Conservation (phyloP, 1,140 invertebrate species). For the Akabosia matsudoensis region DNA sequence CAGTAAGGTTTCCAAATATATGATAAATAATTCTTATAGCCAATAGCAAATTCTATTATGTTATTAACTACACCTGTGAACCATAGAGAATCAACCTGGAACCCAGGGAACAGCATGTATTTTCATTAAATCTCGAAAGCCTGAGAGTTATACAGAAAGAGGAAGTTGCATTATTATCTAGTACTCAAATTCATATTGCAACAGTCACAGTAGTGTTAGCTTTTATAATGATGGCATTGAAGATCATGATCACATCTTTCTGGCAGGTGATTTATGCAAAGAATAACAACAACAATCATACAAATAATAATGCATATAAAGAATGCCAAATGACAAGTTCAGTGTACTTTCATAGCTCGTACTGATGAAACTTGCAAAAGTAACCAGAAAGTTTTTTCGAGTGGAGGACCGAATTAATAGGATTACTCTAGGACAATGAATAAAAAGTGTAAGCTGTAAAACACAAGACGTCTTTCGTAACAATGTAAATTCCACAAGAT, state of each 20-base stretch:
- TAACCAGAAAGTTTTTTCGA: background rate
- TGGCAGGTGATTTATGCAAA: background rate
- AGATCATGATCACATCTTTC: conserved; percentile 2
- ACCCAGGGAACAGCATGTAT: too few species aligned
- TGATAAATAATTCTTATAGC: too few species aligned
- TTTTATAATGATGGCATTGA: background rate
- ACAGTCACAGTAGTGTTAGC: background rate
- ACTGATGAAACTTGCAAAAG: background rate
- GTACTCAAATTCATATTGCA: too few species aligned
- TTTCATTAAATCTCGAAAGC: too few species aligned
- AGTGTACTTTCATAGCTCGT: background rate
- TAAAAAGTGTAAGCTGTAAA: background rate
- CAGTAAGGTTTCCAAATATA: too few species aligned
- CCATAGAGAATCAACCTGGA: too few species aligned
- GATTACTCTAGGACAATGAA: background rate
- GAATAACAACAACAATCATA: background rate
- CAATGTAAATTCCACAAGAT: too few species aligned
- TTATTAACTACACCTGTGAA: too few species aligned
- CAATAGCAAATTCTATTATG: too few species aligned
- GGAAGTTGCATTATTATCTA: too few species aligned
- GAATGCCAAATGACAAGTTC: conserved; percentile 23
- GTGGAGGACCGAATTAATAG: background rate
- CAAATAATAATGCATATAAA: too few species aligned
- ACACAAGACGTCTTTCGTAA: background rate
- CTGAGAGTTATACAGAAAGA: too few species aligned